A percentile compares a stretch with the other conserved stretches of the same genome.
Conservation (phyloP, 2,113 vertebrate species). For the Phrynosoma blainvillii region DNA sequence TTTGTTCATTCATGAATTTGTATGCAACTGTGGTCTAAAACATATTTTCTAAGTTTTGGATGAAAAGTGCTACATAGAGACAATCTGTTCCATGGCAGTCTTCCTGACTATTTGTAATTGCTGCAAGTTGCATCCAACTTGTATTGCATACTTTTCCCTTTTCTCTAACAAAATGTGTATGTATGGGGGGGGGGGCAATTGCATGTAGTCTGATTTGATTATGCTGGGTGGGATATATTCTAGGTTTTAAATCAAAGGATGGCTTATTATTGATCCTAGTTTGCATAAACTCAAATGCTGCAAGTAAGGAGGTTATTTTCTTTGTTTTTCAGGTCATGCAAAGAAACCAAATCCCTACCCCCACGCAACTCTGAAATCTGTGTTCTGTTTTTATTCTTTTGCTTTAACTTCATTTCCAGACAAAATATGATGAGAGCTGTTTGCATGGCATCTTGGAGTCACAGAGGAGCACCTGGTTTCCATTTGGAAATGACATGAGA, state of each 20-base stretch:
- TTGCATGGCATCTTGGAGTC: constrained; percentile 45
- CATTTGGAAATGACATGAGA: constrained; percentile 57
- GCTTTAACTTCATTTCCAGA: constrained; percentile 27
- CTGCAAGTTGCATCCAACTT: neutral
- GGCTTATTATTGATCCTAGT: neutral
- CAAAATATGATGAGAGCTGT: constrained; percentile 36
- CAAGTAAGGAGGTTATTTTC: neutral
- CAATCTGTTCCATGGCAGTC: neutral
- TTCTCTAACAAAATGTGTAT: neutral
- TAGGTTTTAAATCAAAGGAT: constrained; percentile 8
- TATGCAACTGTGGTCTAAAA: neutral
- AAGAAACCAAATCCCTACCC: constrained; percentile 30
- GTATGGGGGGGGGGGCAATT: neutral
- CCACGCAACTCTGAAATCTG: neutral
- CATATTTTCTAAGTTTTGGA: neutral
- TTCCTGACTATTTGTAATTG: neutral
- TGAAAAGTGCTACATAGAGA: neutral
- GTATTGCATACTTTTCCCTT: neutral
- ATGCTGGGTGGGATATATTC: neutral
- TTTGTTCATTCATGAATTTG: too few relatives aligned
- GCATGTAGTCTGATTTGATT: neutral
- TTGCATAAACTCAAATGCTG: constrained; percentile 11
- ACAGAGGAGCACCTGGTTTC: constrained; percentile 56
- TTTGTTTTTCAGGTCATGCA: constrained; percentile 38
- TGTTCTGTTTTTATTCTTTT: neutral